phyloP scores from a whole-genome alignment of 2,113 vertebrate species.

The Candoia aspera region DNA sequence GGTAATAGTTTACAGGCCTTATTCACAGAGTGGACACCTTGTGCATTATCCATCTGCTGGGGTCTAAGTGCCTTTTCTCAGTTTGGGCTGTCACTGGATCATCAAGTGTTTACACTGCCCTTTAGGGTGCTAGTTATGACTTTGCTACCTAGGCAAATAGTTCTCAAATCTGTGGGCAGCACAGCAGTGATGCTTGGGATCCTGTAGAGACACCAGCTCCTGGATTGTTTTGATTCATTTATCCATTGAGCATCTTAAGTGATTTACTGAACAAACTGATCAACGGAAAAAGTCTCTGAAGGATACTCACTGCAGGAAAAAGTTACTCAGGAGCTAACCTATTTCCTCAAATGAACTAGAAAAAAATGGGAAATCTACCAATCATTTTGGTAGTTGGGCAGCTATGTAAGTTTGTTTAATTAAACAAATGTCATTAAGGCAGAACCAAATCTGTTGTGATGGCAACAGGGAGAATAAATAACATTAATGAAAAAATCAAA shows the following conservation, averaged over 20 bases:
- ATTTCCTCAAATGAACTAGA: neutral
- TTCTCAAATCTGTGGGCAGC: neutral
- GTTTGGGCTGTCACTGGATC: neutral
- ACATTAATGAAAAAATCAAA: neutral
- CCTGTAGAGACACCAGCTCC: neutral
- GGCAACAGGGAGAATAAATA: neutral
- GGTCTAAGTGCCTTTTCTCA: neutral
- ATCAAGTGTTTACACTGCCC: neutral
- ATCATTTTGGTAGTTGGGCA: neutral
- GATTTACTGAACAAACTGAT: neutral
- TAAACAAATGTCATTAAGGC: neutral
- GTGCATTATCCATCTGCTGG: neutral
- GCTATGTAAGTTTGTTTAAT: neutral
- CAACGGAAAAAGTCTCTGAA: neutral
- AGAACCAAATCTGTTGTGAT: neutral
- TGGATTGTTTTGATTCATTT: neutral
- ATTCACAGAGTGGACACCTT: neutral
- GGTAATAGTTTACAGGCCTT: neutral
- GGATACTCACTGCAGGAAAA: neutral
- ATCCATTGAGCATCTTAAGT: neutral
- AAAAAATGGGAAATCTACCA: neutral
- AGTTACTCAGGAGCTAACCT: neutral
- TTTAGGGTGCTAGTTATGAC: neutral
- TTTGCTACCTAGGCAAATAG: neutral
- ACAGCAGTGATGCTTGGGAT: neutral